phyloP scores from a whole-genome alignment of 2,888 invertebrate species.

The Hoplodrina ambigua region DNA sequence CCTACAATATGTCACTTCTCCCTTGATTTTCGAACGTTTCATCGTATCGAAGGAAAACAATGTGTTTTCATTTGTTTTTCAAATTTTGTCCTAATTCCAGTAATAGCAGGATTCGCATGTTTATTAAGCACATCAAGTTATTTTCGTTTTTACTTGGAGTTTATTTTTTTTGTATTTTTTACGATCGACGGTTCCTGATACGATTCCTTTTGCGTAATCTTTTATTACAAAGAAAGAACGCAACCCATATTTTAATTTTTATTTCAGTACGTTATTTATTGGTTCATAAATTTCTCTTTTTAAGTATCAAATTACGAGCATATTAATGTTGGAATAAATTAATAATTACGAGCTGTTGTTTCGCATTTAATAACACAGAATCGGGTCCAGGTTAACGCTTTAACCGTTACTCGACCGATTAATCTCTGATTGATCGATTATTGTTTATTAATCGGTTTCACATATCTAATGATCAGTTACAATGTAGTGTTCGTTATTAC shows the following conservation, averaged over 20 bases:
- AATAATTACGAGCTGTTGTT: conserved; percentile 32
- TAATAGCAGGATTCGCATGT: conserved; percentile 34
- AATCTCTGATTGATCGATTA: conserved; percentile 64
- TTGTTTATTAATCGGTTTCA: conserved; percentile 59
- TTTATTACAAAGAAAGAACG: conserved; percentile 46
- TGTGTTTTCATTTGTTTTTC: background rate
- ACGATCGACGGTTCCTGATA: conserved; percentile 41
- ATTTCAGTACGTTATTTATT: conserved; percentile 31
- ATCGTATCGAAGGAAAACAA: background rate
- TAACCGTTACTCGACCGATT: conserved; percentile 66
- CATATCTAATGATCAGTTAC: conserved; percentile 45
- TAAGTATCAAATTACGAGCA: conserved; percentile 30
- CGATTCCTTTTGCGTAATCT: conserved; percentile 25
- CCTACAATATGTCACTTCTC: no score
- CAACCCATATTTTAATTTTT: conserved; percentile 24
- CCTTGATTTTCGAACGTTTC: background rate
- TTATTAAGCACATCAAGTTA: conserved; percentile 29
- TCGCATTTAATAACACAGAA: conserved; percentile 49
- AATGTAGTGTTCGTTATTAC: conserved; percentile 25
- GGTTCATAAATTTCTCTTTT: conserved; percentile 26
- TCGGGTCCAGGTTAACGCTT: conserved; percentile 66
- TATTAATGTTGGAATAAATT: conserved; percentile 48
- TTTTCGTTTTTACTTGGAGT: conserved; percentile 26
- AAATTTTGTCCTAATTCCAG: background rate
- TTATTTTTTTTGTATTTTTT: conserved; percentile 36